phyloP scores from a whole-genome alignment of 2,888 invertebrate species.

The Calameuta idolon region DNA sequence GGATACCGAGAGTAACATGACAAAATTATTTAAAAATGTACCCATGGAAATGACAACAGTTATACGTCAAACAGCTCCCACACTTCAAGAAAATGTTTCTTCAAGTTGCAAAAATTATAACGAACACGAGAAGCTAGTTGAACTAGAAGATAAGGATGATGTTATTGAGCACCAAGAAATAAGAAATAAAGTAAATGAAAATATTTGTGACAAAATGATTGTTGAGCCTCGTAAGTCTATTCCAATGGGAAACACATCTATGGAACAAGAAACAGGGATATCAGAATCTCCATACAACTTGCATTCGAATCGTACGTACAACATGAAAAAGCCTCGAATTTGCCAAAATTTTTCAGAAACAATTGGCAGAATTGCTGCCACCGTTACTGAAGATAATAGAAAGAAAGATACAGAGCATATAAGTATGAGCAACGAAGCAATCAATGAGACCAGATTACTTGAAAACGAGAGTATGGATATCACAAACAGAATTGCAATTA shows the following conservation, averaged over 20 bases:
- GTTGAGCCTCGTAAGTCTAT: background rate
- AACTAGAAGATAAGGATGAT: background rate
- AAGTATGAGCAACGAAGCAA: background rate
- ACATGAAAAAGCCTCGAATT: background rate
- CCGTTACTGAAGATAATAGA: background rate
- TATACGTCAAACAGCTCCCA: background rate
- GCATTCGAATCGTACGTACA: background rate
- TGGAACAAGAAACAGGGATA: background rate
- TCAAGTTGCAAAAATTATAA: background rate
- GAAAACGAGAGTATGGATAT: background rate
- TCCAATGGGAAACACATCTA: background rate
- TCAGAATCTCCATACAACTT: background rate
- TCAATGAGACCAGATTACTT: background rate
- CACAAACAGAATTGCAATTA: background rate
- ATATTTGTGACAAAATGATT: background rate
- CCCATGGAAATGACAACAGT: slow-evolving; percentile 23
- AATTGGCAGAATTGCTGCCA: background rate
- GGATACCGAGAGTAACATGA: background rate
- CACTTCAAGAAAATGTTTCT: background rate
- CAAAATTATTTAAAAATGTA: slow-evolving; percentile 14
- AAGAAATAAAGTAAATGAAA: background rate
- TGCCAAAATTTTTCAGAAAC: background rate
- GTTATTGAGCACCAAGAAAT: background rate
- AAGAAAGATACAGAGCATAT: background rate
- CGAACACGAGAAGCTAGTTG: background rate